Evolutionary conservation across 1,140 invertebrate genomes (phyloP), one percentile per base, ranked within the genome.

Genomic region (Mesaphorura yosii): DNA sequence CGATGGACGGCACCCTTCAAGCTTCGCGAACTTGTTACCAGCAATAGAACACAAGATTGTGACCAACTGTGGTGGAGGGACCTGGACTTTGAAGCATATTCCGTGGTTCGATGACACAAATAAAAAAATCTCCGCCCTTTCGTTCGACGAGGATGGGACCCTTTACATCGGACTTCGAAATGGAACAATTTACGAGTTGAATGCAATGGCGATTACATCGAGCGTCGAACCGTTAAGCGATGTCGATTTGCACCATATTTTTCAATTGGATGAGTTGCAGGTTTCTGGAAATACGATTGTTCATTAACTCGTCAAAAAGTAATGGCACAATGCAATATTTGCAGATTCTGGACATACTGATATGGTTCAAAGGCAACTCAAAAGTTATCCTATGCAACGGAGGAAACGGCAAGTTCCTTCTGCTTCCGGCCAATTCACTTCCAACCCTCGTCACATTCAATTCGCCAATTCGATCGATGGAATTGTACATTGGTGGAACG

Each of bases 71-170:
- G 5, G 5, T 22, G 29, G 27, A 22, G 49, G 49, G 20, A 19
- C 19, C 1, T 63, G 61, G 61, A 29, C 28, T 17, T 22, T 63
- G 6, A 57, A 55, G 46, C 48, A 38, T 20, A 39, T 63, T 12
- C 61, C 55, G n/a, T 63, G 61, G 61, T 63, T 63, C 44, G 19
- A 53, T 2, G 61, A 62, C 50, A 19, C 17, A 5, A 14, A 40
- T 12, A 57, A 55, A 42, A 55, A 39, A 31, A 59, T 63, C 22
- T 48, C 57, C 22, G 47, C 57, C 10, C 34, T 63, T 25, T 23
- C 48, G 2, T 63, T 63, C 37, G 61, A 63, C 37, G 49, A 50
- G 3, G 61, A 63, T 31, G 61, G 55, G 0, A 42, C 55, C 15
- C 40, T 63, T 2, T 63, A 59, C 38, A 57, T 59, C 48, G 61